Base-by-base conservation (phyloP, 2,113 vertebrate genomes). In the Hemibagrus wyckioides region DNA sequence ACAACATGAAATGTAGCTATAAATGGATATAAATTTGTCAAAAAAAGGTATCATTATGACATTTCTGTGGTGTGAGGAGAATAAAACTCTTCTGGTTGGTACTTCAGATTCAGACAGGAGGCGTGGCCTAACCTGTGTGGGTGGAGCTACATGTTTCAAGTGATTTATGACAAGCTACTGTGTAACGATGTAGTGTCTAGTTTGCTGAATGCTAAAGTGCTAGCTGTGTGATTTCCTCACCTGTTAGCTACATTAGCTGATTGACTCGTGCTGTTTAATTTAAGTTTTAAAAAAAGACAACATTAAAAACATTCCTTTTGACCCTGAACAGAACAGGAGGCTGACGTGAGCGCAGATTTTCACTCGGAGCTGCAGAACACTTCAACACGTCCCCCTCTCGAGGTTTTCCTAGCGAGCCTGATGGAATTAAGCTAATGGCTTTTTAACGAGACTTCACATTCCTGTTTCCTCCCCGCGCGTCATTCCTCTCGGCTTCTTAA, bases 341-440 rank as follows among this genome's bases (percentile, higher is more conserved):
- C 15, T 39, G 50, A 48, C 2, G 23, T 54, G 52, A 80, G 80
- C 21, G 25, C 19, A 23, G 56, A 30, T 86, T 84, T 82, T 39
- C 82, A 65, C 50, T 75, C 59, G 54, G 54, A 65, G 80, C 80
- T 75, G 44, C 83, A 81, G 52, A 80, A 54, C 56, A n/a, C 85
- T 87, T 90, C 84, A 85, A 84, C 76, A 86, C 69, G 41, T 82
- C 77, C 44, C 59, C 52, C 82, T 65, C 80, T 63, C 71, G 33
- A 59, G 75, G 61, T 59, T 81, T 84, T 84, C 86, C 87, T 85
- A 86, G 71, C 94, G 93, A 95, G 95, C 90, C 94, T 94, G 94
- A 93, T 95, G 95, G 96, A 96, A 96, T 93, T 96, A 93, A 95
- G 96, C 96, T 96, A 96, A 92, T 92, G 88, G 79, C 88, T 92